These are phyloP conservation scores for Serilophus lunatus DNA, from an alignment of 2,113 vertebrate species.

Conservation along the genomic window DNA sequence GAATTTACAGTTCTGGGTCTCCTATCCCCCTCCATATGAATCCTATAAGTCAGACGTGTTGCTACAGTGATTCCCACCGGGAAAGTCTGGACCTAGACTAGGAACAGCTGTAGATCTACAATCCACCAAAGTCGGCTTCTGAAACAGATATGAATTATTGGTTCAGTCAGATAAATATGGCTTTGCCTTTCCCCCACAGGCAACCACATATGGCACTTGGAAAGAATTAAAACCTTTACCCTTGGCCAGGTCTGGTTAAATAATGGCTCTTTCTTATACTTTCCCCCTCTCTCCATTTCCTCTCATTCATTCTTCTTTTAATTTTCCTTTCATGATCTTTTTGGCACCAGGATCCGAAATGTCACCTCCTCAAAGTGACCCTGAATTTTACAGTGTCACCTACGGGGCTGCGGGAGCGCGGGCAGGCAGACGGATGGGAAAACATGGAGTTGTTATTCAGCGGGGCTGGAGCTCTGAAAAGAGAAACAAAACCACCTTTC, in stretches of 20 bases:
- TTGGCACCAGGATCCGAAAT: conserved; percentile 23
- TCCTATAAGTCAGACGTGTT: conserved; percentile 74
- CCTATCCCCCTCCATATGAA: conserved; percentile 67
- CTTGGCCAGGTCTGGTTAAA: conserved; percentile 59
- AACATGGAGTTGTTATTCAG: background rate
- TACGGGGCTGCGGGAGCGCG: background rate
- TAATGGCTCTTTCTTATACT: conserved; percentile 62
- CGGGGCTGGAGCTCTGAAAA: background rate
- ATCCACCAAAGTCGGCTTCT: conserved; percentile 71
- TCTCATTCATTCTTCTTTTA: conserved; percentile 63
- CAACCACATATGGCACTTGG: conserved; percentile 68
- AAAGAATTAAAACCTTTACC: conserved; percentile 69
- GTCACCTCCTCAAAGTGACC: conserved; percentile 54
- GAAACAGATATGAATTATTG: conserved; percentile 76
- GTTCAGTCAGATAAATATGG: conserved; percentile 71
- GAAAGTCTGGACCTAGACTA: conserved; percentile 66
- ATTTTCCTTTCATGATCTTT: conserved; percentile 59
- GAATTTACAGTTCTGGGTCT: conserved; percentile 75
- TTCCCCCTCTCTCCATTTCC: conserved; percentile 43
- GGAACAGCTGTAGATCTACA: conserved; percentile 72
- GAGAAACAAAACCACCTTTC: conserved; percentile 35
- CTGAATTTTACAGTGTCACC: conserved; percentile 59
- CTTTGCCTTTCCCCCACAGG: conserved; percentile 58
- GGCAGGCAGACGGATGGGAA: background rate
- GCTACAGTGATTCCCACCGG: conserved; percentile 71